Conservation (phyloP, 2,113 vertebrate species). For the Caracal caracal region DNA sequence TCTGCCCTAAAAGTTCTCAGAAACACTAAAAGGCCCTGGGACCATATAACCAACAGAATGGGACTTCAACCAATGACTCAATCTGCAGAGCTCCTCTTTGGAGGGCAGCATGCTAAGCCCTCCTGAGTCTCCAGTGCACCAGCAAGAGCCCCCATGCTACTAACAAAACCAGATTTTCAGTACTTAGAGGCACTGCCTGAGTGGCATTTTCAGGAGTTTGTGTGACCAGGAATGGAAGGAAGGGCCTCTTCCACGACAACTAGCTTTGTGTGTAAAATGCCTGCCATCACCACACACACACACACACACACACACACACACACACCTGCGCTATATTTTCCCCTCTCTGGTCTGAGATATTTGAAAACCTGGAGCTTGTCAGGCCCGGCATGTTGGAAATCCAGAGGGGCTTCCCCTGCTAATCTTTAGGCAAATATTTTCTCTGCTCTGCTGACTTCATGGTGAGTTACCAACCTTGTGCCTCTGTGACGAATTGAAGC, state of each 20-base stretch:
- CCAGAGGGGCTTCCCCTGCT: neutral
- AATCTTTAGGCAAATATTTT: conserved; percentile 58
- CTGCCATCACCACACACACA: neutral
- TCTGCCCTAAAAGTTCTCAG: neutral
- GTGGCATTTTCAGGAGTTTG: neutral
- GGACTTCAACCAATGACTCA: neutral
- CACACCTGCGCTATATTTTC: neutral
- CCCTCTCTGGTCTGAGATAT: neutral
- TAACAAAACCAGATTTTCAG: neutral
- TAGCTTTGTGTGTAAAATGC: neutral
- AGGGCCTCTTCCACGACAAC: neutral
- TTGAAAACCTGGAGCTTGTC: neutral
- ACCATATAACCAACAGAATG: neutral
- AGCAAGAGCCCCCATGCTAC: neutral
- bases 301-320: neutral
- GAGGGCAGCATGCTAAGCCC: neutral
- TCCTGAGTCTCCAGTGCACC: neutral
- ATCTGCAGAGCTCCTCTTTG: neutral
- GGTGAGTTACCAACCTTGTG: neutral
- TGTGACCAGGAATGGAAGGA: neutral
- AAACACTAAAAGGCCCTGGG: neutral
- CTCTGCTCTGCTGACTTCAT: conserved; percentile 3
- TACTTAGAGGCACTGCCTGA: neutral
- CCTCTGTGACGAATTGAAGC: neutral
- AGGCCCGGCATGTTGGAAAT: neutral